Evolutionary conservation across 2,888 invertebrate genomes (phyloP).

Genomic region (Acanthacorydalis orientalis): DNA sequence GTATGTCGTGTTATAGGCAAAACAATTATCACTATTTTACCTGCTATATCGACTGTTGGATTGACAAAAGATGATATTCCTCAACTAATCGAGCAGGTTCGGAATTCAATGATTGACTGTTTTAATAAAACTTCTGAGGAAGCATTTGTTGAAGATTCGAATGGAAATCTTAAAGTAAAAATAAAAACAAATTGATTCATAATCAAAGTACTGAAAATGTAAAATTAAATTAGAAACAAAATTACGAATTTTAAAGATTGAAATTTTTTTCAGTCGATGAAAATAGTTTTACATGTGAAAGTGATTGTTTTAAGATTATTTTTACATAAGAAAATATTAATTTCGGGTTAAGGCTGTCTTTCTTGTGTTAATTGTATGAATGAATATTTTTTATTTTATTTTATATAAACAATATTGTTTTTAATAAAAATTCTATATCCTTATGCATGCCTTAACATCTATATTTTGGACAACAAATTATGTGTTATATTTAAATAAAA

Average conservation of each 20-base stretch:
- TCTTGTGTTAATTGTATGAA: background rate
- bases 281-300: background rate
- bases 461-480: too few species aligned
- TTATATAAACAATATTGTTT: too few species aligned
- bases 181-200: background rate
- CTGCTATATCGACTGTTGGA: conserved; percentile 49
- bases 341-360: background rate
- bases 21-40: conserved; percentile 54
- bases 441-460: too few species aligned
- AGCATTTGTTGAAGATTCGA: conserved; percentile 9
- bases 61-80: conserved; percentile 44
- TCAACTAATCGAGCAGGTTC: conserved; percentile 45
- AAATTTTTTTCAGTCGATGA: background rate
- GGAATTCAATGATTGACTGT: conserved; percentile 46
- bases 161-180: background rate
- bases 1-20: conserved; percentile 31
- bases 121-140: conserved; percentile 35
- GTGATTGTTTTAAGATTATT: background rate
- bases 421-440: too few species aligned
- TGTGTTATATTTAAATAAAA: too few species aligned
- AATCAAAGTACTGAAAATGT: background rate
- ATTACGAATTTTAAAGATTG: too few species aligned
- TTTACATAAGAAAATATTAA: background rate
- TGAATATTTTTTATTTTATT: background rate
- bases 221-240: too few species aligned